Evolutionary conservation across 2,113 vertebrate genomes (phyloP).

Genomic region (Tamias sibiricus): DNA sequence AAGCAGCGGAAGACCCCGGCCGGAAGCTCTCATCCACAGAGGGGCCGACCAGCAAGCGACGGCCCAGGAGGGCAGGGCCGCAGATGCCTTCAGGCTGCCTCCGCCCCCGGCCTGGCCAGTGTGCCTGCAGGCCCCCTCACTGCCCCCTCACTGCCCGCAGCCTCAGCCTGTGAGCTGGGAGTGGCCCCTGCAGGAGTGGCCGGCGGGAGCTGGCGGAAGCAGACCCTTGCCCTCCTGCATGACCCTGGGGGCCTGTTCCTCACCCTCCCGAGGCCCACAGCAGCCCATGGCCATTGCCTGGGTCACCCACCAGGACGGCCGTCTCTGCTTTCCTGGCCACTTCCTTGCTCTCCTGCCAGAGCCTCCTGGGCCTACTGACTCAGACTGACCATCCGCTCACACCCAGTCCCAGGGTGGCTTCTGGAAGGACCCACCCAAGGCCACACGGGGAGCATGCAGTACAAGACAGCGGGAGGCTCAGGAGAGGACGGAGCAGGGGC

Average conservation of each 20-base stretch:
- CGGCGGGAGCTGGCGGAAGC: too few relatives aligned
- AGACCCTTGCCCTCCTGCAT: not conserved
- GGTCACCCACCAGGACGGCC: not conserved
- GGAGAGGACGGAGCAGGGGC: too few relatives aligned
- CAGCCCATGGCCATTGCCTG: not conserved
- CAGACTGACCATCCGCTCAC: too few relatives aligned
- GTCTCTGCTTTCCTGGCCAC: not conserved
- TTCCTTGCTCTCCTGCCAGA: not conserved
- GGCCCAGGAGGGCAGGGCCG: not conserved
- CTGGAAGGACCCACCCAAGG: not conserved
- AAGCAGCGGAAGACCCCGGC: not conserved
- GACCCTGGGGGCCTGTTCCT: not conserved
- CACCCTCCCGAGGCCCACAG: not conserved
- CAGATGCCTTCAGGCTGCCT: rapidly evolving
- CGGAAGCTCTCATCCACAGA: not conserved
- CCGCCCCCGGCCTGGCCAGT: too few relatives aligned
- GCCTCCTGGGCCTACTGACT: not conserved
- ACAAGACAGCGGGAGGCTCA: too few relatives aligned
- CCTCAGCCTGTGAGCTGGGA: not conserved
- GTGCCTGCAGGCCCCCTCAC: not conserved
- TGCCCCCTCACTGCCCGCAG: not conserved
- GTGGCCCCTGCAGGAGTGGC: not conserved
- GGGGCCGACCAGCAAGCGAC: not conserved
- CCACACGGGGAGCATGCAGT: not conserved
- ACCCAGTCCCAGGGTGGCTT: not conserved